These are phyloP conservation scores for Xestobium rufovillosum DNA, from an alignment of 2,888 invertebrate genomes.

Conservation along the genomic window DNA sequence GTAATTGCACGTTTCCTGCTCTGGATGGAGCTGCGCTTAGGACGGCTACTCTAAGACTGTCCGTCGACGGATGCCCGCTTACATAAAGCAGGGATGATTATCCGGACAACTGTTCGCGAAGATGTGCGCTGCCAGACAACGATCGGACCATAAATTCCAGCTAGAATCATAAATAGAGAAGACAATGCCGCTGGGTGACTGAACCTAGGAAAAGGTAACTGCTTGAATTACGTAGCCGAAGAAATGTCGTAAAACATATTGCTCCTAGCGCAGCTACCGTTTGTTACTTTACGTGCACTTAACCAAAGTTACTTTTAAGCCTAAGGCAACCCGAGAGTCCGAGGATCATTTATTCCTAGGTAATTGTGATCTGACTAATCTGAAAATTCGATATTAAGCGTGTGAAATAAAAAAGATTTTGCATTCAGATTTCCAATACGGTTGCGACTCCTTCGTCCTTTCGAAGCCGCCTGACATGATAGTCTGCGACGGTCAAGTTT, in stretches of 20 bases:
- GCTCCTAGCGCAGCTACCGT: too few relatives aligned
- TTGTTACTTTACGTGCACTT: too few relatives aligned
- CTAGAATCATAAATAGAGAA: conserved; percentile 29
- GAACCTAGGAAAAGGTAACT: conserved; percentile 26
- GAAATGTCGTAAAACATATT: background rate
- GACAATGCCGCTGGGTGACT: conserved; percentile 34
- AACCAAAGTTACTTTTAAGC: too few relatives aligned
- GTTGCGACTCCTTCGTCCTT: too few relatives aligned
- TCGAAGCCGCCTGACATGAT: too few relatives aligned
- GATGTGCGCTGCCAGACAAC: conserved; percentile 32
- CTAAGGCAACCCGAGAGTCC: too few relatives aligned
- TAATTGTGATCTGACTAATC: too few relatives aligned
- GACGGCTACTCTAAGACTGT: conserved; percentile 17
- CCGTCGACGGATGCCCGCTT: conserved; percentile 18
- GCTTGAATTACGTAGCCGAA: conserved; percentile 17
- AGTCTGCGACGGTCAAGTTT: too few relatives aligned
- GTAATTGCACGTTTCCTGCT: conserved; percentile 39
- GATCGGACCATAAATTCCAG: conserved; percentile 28
- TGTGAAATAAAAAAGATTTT: too few relatives aligned
- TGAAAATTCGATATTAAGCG: too few relatives aligned
- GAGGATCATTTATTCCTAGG: too few relatives aligned
- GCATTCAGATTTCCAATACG: too few relatives aligned
- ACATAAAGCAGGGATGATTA: conserved; percentile 32
- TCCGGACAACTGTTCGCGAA: conserved; percentile 30
- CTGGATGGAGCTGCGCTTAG: conserved; percentile 21